Conservation (phyloP, 1,140 invertebrate species). For the Papilio glaucus region DNA sequence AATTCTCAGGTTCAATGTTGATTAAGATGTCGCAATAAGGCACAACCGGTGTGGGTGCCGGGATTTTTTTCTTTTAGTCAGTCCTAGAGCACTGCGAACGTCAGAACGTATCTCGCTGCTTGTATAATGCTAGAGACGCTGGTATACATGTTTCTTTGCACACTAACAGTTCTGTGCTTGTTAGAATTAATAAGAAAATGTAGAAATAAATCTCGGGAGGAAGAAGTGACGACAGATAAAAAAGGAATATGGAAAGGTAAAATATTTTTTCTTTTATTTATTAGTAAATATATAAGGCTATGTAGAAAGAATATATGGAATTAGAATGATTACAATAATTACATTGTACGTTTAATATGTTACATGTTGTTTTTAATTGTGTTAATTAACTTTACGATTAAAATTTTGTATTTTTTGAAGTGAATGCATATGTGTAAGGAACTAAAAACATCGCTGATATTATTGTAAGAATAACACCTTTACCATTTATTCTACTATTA, state of each 20-base stretch:
- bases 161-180: not conserved
- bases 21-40: not conserved
- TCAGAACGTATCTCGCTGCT: not conserved
- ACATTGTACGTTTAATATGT: too few relatives aligned
- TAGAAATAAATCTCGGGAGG: slow-evolving; percentile 14
- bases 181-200: slow-evolving; percentile 15
- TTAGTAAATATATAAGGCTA: not conserved
- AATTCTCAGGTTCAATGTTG: slow-evolving; percentile 11
- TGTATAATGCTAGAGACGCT: slow-evolving; percentile 19
- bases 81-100: not conserved
- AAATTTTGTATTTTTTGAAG: too few relatives aligned
- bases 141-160: slow-evolving; percentile 22
- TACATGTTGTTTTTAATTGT: too few relatives aligned
- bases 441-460: too few relatives aligned
- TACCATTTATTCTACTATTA: too few relatives aligned
- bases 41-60: slow-evolving; percentile 14
- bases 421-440: too few relatives aligned
- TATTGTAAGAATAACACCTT: too few relatives aligned
- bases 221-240: not conserved
- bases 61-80: not conserved
- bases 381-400: too few relatives aligned
- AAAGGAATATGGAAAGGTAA: slow-evolving; percentile 17
- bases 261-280: too few relatives aligned
- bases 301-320: too few relatives aligned
- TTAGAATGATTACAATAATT: too few relatives aligned